Conservation (phyloP, 2,797 vertebrate species). For the Trachops cirrhosus region DNA sequence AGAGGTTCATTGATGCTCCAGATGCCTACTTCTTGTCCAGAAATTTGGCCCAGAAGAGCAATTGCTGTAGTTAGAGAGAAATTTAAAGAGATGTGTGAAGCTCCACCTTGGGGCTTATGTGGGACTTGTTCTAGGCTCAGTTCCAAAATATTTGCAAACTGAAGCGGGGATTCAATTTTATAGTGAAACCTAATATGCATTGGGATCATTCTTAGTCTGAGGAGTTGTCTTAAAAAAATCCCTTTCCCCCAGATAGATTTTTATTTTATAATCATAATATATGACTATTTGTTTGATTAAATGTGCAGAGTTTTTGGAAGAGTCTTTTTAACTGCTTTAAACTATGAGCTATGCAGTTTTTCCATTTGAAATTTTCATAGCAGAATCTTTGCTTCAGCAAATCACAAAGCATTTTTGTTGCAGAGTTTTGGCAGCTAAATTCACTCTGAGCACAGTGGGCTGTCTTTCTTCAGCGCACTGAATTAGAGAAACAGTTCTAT, state of each 20-base stretch:
- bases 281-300: constrained; percentile 58
- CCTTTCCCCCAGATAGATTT: constrained; percentile 1
- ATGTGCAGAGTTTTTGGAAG: constrained; percentile 40
- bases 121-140: constrained; percentile 52
- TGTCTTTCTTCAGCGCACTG: constrained; percentile 68
- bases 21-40: neutral
- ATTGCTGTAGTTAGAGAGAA: constrained; percentile 44
- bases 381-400: constrained; percentile 12
- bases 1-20: neutral
- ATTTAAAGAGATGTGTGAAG: constrained; percentile 54
- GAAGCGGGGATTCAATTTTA: constrained; percentile 63
- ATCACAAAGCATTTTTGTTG: neutral
- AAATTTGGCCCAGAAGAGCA: constrained; percentile 61
- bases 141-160: constrained; percentile 70
- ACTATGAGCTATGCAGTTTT: constrained; percentile 49
- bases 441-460: constrained; percentile 55
- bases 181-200: constrained; percentile 37
- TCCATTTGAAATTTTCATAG: constrained; percentile 66
- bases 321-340: constrained; percentile 57
- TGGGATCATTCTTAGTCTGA: constrained; percentile 36
- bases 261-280: constrained; percentile 47
- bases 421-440: constrained; percentile 34
- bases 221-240: constrained; percentile 38
- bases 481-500: constrained; percentile 68
- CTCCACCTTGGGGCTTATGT: constrained; percentile 47